These are phyloP conservation scores for Cosmia trapezina DNA, from an alignment of 2,888 invertebrate species.

Conservation along the genomic window DNA sequence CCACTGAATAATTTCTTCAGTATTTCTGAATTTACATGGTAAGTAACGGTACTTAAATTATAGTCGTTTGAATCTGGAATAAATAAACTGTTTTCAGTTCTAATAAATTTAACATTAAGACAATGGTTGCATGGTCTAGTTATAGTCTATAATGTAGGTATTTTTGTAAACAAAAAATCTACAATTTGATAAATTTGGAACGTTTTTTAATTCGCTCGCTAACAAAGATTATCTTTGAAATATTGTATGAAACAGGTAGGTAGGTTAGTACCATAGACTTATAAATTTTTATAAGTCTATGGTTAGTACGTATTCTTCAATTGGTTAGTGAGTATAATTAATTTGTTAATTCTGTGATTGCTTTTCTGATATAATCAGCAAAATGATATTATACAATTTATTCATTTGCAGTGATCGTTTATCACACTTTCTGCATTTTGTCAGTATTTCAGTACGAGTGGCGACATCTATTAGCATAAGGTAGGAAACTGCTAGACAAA, in stretches of 20 bases:
- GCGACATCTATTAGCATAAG: constrained; percentile 65
- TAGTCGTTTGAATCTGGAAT: neutral
- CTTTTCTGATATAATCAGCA: constrained; percentile 39
- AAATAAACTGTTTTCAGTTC: constrained; percentile 2
- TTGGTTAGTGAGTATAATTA: constrained; percentile 21
- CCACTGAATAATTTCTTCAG: neutral
- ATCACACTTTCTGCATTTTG: neutral
- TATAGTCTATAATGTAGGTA: too few relatives aligned
- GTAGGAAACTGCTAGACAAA: constrained; percentile 63
- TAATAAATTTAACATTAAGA: neutral
- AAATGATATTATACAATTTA: neutral
- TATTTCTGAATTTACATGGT: neutral
- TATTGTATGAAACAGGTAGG: neutral
- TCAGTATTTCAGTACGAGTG: constrained; percentile 36
- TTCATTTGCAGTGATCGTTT: neutral
- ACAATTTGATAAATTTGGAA: neutral
- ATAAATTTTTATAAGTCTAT: too few relatives aligned
- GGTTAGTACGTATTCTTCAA: neutral
- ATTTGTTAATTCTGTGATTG: constrained; percentile 4
- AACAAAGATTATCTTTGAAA: neutral
- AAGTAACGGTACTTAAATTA: neutral
- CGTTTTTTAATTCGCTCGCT: neutral
- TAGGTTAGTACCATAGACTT: too few relatives aligned
- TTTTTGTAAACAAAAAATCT: neutral
- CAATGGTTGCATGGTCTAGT: neutral